A percentile compares a stretch with the other conserved stretches of the same genome.
phyloP scores from a whole-genome alignment of 2,113 vertebrate genomes.

The Xiphophorus hellerii region DNA sequence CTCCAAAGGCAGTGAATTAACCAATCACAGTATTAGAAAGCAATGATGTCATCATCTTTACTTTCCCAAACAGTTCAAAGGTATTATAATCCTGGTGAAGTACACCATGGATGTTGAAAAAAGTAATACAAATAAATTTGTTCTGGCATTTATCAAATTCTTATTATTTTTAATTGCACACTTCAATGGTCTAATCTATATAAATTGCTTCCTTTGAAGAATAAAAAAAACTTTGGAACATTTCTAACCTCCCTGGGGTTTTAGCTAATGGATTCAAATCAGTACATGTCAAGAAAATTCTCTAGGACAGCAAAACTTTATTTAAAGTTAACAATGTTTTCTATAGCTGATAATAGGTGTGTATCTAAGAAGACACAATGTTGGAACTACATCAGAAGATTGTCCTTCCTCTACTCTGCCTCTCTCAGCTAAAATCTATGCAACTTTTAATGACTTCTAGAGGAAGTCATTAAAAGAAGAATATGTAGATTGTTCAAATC shows the following conservation, averaged over 20 bases:
- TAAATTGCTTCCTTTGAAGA: too few relatives aligned
- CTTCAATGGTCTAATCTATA: too few relatives aligned
- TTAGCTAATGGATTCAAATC: neutral
- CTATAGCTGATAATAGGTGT: neutral
- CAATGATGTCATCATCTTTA: too few relatives aligned
- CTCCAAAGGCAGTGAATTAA: too few relatives aligned
- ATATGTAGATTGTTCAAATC: neutral
- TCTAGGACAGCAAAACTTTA: neutral
- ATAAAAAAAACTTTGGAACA: neutral
- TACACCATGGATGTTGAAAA: too few relatives aligned
- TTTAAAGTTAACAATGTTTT: neutral
- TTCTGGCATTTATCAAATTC: too few relatives aligned
- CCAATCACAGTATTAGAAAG: too few relatives aligned
- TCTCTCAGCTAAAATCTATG: neutral
- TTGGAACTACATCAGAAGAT: neutral
- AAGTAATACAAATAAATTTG: too few relatives aligned
- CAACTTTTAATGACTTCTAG: too few relatives aligned
- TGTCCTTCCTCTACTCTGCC: neutral
- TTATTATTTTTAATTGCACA: too few relatives aligned
- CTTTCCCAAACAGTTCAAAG: too few relatives aligned
- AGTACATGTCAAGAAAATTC: neutral
- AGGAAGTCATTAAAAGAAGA: neutral
- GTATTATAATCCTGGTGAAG: too few relatives aligned
- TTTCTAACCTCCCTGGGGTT: neutral
- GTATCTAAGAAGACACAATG: neutral